Conservation (phyloP, 2,888 invertebrate genomes). For the Hemithea aestivaria region DNA sequence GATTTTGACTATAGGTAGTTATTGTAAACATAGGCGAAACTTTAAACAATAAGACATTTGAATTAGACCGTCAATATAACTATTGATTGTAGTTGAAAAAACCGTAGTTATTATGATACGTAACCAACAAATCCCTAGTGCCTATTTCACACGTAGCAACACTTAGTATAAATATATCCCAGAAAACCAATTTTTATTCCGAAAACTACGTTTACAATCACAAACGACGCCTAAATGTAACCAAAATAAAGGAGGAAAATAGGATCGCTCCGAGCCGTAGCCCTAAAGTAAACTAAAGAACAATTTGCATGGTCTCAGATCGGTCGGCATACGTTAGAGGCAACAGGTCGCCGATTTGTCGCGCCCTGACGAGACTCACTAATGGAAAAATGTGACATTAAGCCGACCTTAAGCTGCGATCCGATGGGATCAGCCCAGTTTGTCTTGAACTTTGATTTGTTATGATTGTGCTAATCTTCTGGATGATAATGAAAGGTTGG, state of each 20-base stretch:
- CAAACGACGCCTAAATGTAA: conserved; percentile 23
- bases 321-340: conserved; percentile 43
- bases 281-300: conserved; percentile 52
- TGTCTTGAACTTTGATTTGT: conserved; percentile 16
- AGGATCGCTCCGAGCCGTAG: conserved; percentile 18
- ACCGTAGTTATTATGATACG: too few relatives aligned
- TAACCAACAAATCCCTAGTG: too few relatives aligned
- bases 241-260: conserved; percentile 24
- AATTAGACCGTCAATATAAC: too few relatives aligned
- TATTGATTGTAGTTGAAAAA: too few relatives aligned
- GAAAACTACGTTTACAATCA: too few relatives aligned
- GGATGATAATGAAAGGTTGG: background rate
- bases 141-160: too few relatives aligned
- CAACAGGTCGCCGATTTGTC: conserved; percentile 74
- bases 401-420: conserved; percentile 51
- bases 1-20: too few relatives aligned
- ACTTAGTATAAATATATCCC: too few relatives aligned
- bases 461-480: conserved; percentile 5
- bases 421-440: conserved; percentile 47
- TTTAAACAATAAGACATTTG: too few relatives aligned
- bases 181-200: too few relatives aligned
- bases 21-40: too few relatives aligned
- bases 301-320: conserved; percentile 50
- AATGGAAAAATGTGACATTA: conserved; percentile 70
- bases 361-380: conserved; percentile 46